phyloP scores from a whole-genome alignment of 1,140 invertebrate genomes.

The Araneus ventricosus region DNA sequence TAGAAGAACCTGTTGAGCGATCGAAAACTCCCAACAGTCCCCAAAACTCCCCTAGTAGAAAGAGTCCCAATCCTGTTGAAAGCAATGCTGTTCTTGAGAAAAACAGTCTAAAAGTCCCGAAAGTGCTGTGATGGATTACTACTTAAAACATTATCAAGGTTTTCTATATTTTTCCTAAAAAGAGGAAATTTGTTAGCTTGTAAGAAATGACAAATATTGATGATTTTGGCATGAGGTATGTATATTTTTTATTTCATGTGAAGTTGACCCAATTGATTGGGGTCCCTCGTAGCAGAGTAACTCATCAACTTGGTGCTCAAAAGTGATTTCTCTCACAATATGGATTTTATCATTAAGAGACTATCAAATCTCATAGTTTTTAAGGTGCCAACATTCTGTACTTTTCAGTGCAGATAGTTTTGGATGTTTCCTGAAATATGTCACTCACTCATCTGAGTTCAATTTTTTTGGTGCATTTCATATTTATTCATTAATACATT shows the following conservation, averaged over 20 bases:
- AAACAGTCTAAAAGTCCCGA: conserved; percentile 24
- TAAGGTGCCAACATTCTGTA: conserved; percentile 72
- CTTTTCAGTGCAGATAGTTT: conserved; percentile 16
- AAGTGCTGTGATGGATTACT: conserved; percentile 69
- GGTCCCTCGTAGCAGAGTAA: background rate
- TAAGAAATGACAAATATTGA: conserved; percentile 26
- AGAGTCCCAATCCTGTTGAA: background rate
- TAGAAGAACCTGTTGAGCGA: conserved; percentile 84
- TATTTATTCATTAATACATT: background rate
- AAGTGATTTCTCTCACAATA: conserved; percentile 59
- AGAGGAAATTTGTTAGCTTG: background rate
- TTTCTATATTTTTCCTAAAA: conserved; percentile 41
- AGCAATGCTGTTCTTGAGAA: conserved; percentile 1
- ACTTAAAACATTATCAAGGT: background rate
- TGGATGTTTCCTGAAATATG: conserved; percentile 6
- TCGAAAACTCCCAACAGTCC: background rate
- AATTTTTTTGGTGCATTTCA: background rate
- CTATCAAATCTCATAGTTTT: conserved; percentile 72
- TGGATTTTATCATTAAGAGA: conserved; percentile 68
- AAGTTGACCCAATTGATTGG: background rate
- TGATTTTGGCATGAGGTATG: conserved; percentile 16
- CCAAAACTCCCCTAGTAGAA: conserved; percentile 57
- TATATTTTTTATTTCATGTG: conserved; percentile 55
- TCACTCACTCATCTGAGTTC: background rate
- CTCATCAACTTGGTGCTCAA: conserved; percentile 70